Conservation (phyloP, 2,888 invertebrate species). For the Neoaliturus tenellus region DNA sequence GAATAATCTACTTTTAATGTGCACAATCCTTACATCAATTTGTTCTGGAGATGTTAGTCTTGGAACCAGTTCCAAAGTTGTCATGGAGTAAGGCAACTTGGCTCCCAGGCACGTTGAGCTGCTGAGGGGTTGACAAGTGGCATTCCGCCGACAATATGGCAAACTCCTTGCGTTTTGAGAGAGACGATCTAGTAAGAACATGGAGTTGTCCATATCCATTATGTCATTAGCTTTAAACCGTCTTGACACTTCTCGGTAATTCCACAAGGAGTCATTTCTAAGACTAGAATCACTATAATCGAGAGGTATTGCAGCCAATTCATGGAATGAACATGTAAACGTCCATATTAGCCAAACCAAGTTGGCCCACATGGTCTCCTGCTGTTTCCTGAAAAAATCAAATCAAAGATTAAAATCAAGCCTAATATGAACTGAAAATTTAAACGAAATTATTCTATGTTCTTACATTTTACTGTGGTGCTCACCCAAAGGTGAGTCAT, state of each 20-base stretch:
- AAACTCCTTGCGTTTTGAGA: slow-evolving; percentile 19
- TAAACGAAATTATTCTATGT: not conserved
- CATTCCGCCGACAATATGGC: slow-evolving; percentile 78
- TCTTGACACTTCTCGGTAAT: slow-evolving; percentile 27
- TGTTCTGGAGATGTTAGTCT: slow-evolving; percentile 82
- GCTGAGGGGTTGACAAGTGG: slow-evolving; percentile 81
- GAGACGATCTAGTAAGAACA: slow-evolving; percentile 28
- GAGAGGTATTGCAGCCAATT: not conserved
- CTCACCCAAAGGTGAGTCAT: too few relatives aligned
- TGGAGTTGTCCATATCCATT: slow-evolving; percentile 20
- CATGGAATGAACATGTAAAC: not conserved
- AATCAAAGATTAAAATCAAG: not conserved
- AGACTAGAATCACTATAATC: slow-evolving; percentile 9
- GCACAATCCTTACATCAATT: slow-evolving; percentile 73
- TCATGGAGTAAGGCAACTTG: slow-evolving; percentile 84
- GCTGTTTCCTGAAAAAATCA: not conserved
- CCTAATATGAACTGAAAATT: not conserved
- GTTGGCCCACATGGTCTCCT: not conserved
- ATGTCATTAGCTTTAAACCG: slow-evolving; percentile 26
- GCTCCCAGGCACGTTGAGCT: slow-evolving; percentile 85
- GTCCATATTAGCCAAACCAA: not conserved
- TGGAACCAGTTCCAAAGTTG: slow-evolving; percentile 84
- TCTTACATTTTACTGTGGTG: too few relatives aligned
- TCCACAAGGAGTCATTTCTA: slow-evolving; percentile 25
- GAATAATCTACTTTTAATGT: too few relatives aligned